phyloP scores from a whole-genome alignment of 2,888 invertebrate genomes.

The Boloria selene region DNA sequence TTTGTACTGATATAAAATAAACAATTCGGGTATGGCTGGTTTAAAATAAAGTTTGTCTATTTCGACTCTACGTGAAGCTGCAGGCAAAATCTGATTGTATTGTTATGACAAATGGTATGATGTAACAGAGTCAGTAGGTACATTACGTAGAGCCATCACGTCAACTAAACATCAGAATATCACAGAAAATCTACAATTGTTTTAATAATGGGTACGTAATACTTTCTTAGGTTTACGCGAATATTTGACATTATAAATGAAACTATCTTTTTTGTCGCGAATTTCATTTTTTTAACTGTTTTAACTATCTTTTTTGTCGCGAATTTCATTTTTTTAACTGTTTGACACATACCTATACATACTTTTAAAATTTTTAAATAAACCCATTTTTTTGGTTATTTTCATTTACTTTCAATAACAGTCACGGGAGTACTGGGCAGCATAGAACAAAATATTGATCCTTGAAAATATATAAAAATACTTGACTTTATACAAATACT shows the following conservation, averaged over 20 bases:
- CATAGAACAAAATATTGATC: too few relatives aligned
- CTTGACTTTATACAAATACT: too few relatives aligned
- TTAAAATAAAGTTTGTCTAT: conserved; percentile 12
- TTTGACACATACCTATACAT: too few relatives aligned
- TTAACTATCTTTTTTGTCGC: too few relatives aligned
- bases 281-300: too few relatives aligned
- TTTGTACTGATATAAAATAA: not conserved
- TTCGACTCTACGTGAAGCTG: conserved; percentile 7
- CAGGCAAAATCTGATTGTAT: conserved; percentile 13
- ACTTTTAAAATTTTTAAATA: not conserved
- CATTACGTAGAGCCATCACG: not conserved
- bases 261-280: too few relatives aligned
- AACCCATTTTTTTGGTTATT: not conserved
- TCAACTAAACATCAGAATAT: conserved; percentile 2
- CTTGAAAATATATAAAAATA: too few relatives aligned
- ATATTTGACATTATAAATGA: too few relatives aligned
- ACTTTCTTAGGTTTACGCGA: too few relatives aligned
- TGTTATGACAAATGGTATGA: conserved; percentile 19
- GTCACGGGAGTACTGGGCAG: too few relatives aligned
- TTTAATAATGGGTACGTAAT: too few relatives aligned
- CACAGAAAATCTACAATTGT: not conserved
- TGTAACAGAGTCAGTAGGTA: conserved; percentile 8
- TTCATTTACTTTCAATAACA: not conserved
- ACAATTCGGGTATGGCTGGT: not conserved
- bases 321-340: too few relatives aligned